Conservation (phyloP, 2,113 vertebrate species). For the Rhizomys pruinosus region DNA sequence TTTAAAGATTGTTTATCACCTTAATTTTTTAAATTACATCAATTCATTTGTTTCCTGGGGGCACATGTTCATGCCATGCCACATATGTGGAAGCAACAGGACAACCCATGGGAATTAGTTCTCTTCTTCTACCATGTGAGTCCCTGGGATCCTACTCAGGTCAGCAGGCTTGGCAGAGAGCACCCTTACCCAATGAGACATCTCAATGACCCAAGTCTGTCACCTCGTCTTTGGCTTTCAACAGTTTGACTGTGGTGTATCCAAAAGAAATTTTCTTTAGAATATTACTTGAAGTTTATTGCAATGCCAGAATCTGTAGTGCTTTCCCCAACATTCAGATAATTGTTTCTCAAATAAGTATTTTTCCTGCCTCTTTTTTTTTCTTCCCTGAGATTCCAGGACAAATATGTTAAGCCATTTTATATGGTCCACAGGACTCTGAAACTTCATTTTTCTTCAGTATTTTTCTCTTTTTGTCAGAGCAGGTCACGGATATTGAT, state of each 20-base stretch:
- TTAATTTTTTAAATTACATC: not conserved
- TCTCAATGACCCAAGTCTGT: no score
- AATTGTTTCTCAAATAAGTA: not conserved
- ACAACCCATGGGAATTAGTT: not conserved
- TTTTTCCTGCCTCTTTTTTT: not conserved
- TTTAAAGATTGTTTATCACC: not conserved
- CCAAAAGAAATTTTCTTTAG: not conserved
- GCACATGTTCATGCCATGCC: not conserved
- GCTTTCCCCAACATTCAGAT: not conserved
- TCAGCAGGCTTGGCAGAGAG: not conserved
- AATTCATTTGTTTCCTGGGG: no score
- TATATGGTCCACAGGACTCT: not conserved
- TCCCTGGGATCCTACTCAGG: no score
- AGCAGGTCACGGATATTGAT: not conserved
- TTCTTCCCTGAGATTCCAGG: not conserved
- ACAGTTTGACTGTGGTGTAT: not conserved
- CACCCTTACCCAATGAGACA: not conserved
- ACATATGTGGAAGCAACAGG: not conserved
- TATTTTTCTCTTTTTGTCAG: not conserved
- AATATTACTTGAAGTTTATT: not conserved
- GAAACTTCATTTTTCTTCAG: not conserved
- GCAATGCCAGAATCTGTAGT: not conserved
- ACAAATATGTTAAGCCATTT: not conserved
- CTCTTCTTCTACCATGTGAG: not conserved
- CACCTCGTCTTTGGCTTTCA: not conserved